A percentile compares a stretch with the other conserved stretches of the same genome.
phyloP scores from a whole-genome alignment of 2,113 vertebrate species.

The Notarius quadriscutis region DNA sequence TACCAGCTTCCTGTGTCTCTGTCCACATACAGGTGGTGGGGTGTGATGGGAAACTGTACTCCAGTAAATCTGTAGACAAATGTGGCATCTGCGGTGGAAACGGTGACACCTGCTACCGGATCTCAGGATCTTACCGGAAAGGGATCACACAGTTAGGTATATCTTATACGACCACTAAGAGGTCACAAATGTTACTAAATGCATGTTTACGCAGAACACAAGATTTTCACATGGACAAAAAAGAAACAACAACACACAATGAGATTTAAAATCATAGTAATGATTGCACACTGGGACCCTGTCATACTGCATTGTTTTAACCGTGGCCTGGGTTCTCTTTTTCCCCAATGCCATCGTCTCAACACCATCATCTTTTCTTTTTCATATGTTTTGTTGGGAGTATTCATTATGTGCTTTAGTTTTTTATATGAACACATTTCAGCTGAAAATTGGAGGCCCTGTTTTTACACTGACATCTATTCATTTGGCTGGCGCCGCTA shows the following conservation, averaged over 20 bases:
- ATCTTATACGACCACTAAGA: slow-evolving; percentile 57
- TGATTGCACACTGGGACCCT: not conserved
- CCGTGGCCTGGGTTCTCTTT: not conserved
- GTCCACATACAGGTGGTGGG: slow-evolving; percentile 75
- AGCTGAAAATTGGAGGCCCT: too few relatives aligned
- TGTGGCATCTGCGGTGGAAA: slow-evolving; percentile 85
- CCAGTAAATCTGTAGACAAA: slow-evolving; percentile 78
- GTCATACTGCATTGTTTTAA: not conserved
- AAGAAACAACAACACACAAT: too few relatives aligned
- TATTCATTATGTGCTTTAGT: not conserved
- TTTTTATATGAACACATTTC: not conserved
- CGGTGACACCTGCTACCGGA: slow-evolving; percentile 82
- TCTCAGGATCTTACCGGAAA: slow-evolving; percentile 85
- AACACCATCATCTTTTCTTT: not conserved
- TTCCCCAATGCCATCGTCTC: not conserved
- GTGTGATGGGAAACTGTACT: slow-evolving; percentile 84
- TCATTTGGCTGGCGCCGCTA: not conserved
- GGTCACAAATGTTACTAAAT: not conserved
- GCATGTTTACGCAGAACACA: too few relatives aligned
- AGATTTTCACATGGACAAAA: not conserved
- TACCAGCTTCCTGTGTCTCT: not conserved
- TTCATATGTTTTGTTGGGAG: not conserved
- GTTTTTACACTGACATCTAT: not conserved
- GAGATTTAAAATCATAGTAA: too few relatives aligned
- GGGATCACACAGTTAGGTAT: slow-evolving; percentile 90